Conservation (phyloP, 2,888 invertebrate genomes). For the Lasiommata megera region DNA sequence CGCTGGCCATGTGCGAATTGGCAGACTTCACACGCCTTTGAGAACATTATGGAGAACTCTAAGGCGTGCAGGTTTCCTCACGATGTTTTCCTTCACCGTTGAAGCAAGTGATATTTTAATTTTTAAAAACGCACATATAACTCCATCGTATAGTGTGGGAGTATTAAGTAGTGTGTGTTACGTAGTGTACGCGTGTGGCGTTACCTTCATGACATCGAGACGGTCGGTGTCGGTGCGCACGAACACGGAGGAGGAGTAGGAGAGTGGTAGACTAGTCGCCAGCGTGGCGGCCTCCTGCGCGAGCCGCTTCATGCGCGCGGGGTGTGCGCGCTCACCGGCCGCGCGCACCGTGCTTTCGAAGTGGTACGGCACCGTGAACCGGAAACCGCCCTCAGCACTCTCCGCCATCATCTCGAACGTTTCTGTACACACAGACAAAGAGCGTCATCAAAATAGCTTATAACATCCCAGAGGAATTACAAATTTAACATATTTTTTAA, state of each 20-base stretch:
- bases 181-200: conserved; percentile 75
- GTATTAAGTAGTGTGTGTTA: no score
- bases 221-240: conserved; percentile 96
- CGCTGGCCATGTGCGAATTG: no score
- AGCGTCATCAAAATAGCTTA: no score
- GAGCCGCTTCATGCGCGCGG: conserved; percentile 92
- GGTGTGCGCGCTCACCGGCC: conserved; percentile 92
- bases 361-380: conserved; percentile 94
- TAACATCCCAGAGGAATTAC: no score
- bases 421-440: conserved; percentile 73
- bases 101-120: no score
- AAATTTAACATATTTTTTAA: no score
- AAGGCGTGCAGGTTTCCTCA: no score
- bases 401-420: conserved; percentile 96
- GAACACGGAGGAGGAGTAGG: conserved; percentile 96
- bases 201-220: conserved; percentile 96
- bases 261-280: conserved; percentile 94
- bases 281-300: conserved; percentile 97
- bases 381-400: conserved; percentile 85
- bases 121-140: no score
- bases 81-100: no score
- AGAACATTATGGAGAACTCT: no score
- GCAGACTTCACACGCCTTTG: no score
- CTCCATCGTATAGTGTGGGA: no score
- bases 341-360: conserved; percentile 93